Percentiles rank a stretch among this genome's conserved stretches.
phyloP scores from a whole-genome alignment of 2,113 vertebrate genomes.

The Oryzias melastigma region DNA sequence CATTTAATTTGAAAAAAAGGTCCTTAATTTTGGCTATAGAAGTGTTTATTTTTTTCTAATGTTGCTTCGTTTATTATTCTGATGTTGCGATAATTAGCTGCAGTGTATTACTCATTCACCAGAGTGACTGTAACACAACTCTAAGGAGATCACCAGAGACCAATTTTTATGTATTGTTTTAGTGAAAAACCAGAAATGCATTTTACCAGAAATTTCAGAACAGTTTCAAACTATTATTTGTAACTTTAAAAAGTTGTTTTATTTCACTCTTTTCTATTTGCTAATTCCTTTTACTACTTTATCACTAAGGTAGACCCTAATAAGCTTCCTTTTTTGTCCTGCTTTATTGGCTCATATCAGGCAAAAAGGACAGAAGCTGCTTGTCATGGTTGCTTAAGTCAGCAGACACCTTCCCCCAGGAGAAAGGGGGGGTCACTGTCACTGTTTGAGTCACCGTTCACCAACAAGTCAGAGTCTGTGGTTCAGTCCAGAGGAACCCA shows the following conservation, averaged over 20 bases:
- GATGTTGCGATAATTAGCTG: too few relatives aligned
- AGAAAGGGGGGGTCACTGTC: conserved; percentile 25
- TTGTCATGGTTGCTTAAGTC: conserved; percentile 55
- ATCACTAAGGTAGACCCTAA: not conserved
- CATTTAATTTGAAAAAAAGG: too few relatives aligned
- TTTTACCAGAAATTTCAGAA: too few relatives aligned
- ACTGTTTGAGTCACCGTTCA: conserved; percentile 54
- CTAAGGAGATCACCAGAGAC: too few relatives aligned
- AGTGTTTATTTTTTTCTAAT: too few relatives aligned
- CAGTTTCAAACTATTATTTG: not conserved
- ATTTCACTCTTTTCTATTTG: not conserved
- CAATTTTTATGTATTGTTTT: too few relatives aligned
- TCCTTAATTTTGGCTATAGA: too few relatives aligned
- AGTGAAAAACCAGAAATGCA: too few relatives aligned
- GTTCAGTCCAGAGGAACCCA: conserved; percentile 20
- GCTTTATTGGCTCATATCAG: conserved; percentile 42
- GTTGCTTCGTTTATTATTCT: too few relatives aligned
- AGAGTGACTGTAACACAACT: too few relatives aligned
- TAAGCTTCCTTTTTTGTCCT: not conserved
- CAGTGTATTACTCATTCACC: too few relatives aligned
- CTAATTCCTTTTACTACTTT: not conserved
- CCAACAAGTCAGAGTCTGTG: conserved; percentile 30
- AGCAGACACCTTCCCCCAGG: conserved; percentile 43
- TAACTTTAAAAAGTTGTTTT: not conserved
- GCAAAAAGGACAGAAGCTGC: conserved; percentile 28